Evolutionary conservation across 2,888 invertebrate species (phyloP).

Genomic region (Pardosa pseudoannulata): DNA sequence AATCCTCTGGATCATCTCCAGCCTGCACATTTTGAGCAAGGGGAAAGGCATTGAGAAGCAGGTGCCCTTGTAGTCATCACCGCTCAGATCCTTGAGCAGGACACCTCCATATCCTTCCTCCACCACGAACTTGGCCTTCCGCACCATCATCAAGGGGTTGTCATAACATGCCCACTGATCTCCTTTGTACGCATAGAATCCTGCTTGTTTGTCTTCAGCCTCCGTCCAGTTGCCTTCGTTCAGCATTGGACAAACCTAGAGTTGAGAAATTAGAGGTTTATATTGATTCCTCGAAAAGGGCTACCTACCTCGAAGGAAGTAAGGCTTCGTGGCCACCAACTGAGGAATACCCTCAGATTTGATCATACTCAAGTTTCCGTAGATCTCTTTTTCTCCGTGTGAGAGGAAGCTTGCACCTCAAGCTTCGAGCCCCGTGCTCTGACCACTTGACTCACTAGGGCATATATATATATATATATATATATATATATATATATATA

Average conservation of each 20-base stretch:
- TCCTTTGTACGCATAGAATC: constrained; percentile 70
- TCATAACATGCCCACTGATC: constrained; percentile 74
- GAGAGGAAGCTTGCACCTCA: too few species aligned
- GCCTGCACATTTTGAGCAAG: constrained; percentile 24
- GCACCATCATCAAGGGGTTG: constrained; percentile 66
- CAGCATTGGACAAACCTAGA: constrained; percentile 58
- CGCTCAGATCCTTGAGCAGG: constrained; percentile 87
- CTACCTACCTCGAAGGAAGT: too few species aligned
- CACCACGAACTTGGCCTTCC: constrained; percentile 79
- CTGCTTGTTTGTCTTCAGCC: constrained; percentile 31
- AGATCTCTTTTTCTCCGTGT: too few species aligned
- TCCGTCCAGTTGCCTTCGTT: constrained; percentile 49
- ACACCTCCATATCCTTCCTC: constrained; percentile 83
- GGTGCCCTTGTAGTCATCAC: constrained; percentile 84
- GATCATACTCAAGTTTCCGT: too few species aligned
- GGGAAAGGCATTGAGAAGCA: constrained; percentile 51
- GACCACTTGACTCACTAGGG: too few species aligned
- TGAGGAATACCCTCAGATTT: too few species aligned
- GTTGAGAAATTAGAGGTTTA: too few species aligned
- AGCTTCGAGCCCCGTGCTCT: too few species aligned
- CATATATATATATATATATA: too few species aligned
- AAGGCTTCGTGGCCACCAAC: too few species aligned
- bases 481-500: too few species aligned
- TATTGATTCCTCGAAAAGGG: too few species aligned
- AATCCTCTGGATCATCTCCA: constrained; percentile 32